These are phyloP conservation scores for Pseudoips prasinana DNA, from an alignment of 2,888 invertebrate genomes.

Conservation along the genomic window DNA sequence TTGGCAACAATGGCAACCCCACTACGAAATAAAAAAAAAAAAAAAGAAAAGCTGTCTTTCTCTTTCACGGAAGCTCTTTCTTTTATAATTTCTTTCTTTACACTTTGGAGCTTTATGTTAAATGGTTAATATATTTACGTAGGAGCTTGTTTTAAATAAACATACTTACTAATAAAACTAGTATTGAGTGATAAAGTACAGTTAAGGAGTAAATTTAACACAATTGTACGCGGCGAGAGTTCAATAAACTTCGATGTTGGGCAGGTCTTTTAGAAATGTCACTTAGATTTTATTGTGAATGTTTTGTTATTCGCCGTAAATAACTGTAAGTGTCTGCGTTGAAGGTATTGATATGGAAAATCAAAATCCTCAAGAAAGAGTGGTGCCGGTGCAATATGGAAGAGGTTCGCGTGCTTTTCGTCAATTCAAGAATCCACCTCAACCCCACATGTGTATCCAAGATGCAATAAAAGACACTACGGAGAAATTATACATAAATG, in stretches of 20 bases:
- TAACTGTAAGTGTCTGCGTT: constrained; percentile 28
- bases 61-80: constrained; percentile 42
- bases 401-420: constrained; percentile 83
- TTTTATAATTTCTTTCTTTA: constrained; percentile 44
- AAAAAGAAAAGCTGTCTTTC: constrained; percentile 36
- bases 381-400: constrained; percentile 79
- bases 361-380: constrained; percentile 63
- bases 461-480: constrained; percentile 83
- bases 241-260: constrained; percentile 70
- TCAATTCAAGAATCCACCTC: constrained; percentile 88
- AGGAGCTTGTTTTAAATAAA: constrained; percentile 36
- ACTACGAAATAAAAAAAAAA: constrained; percentile 30
- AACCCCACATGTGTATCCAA: constrained; percentile 88
- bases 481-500: constrained; percentile 84
- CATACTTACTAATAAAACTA: constrained; percentile 31
- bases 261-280: constrained; percentile 55
- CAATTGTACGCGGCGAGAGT: constrained; percentile 51
- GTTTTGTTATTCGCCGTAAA: constrained; percentile 47
- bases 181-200: constrained; percentile 42
- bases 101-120: constrained; percentile 37
- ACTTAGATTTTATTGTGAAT: constrained; percentile 55
- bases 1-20: too few species aligned
- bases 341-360: constrained; percentile 65
- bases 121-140: constrained; percentile 32
- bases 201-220: constrained; percentile 28